Evolutionary conservation across 2,113 vertebrate genomes (phyloP).

Genomic region (Pristiophorus japonicus): DNA sequence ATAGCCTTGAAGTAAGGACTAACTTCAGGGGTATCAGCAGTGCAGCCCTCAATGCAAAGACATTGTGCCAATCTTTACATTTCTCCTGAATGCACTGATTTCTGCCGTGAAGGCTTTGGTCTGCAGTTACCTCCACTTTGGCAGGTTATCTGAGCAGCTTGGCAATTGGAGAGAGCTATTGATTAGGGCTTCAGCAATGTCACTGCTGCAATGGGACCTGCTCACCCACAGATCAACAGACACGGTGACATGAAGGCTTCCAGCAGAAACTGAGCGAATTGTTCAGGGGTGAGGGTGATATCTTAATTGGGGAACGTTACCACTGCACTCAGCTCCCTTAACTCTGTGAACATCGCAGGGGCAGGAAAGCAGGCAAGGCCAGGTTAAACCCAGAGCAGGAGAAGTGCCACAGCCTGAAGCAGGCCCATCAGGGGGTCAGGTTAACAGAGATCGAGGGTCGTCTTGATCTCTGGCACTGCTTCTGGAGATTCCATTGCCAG

Average conservation of each 20-base stretch:
- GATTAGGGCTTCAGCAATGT: background rate
- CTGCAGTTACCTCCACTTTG: background rate
- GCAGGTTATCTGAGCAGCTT: background rate
- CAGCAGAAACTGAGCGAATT: background rate
- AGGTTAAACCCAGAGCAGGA: background rate
- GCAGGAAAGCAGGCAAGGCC: background rate
- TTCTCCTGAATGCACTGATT: background rate
- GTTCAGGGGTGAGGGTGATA: background rate
- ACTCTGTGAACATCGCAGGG: background rate
- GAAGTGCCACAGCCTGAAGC: background rate
- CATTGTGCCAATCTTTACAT: background rate
- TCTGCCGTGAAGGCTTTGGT: background rate
- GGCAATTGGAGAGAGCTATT: background rate
- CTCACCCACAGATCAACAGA: background rate
- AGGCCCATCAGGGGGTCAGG: too few relatives aligned
- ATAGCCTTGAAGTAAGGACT: background rate
- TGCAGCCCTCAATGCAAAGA: background rate
- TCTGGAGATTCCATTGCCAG: background rate
- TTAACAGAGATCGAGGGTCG: background rate
- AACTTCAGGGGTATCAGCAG: background rate
- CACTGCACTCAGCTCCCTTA: background rate
- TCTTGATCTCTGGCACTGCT: background rate
- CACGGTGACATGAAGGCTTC: background rate
- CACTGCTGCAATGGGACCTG: background rate
- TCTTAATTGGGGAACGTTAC: background rate